Evolutionary conservation across 1,140 invertebrate genomes (phyloP).

Genomic region (Gerris buenoi): DNA sequence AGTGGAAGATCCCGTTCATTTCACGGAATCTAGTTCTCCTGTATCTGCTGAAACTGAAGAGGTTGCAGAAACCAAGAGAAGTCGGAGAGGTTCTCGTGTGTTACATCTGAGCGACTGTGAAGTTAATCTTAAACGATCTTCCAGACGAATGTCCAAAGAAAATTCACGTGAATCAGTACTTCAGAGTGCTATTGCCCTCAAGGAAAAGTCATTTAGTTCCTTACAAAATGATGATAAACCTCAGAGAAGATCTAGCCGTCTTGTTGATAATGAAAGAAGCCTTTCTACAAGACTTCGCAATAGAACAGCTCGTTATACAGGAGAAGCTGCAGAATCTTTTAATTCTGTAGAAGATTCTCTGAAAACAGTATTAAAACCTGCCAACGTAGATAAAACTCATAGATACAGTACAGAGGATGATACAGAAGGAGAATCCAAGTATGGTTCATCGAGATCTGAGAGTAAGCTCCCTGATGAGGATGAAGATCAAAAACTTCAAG

Average conservation of each 20-base stretch:
- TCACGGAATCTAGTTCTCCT: not conserved
- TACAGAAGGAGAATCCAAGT: not conserved
- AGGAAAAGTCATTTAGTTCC: slow-evolving; percentile 27
- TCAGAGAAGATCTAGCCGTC: slow-evolving; percentile 12
- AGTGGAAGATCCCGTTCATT: not conserved
- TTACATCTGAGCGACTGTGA: not conserved
- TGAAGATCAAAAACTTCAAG: not conserved
- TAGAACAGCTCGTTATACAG: not conserved
- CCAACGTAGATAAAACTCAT: not conserved
- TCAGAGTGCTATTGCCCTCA: slow-evolving; percentile 28
- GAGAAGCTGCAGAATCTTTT: not conserved
- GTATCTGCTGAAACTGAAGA: not conserved
- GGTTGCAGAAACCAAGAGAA: slow-evolving; percentile 1
- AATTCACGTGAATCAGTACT: slow-evolving; percentile 24
- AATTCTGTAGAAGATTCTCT: not conserved
- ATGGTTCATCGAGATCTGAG: not conserved
- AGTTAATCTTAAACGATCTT: slow-evolving; percentile 23
- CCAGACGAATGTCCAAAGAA: slow-evolving; percentile 25
- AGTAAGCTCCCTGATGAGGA: not conserved
- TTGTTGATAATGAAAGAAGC: slow-evolving; percentile 11
- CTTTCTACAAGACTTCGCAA: not conserved
- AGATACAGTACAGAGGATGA: not conserved
- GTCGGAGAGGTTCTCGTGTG: not conserved
- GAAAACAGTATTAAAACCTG: not conserved
- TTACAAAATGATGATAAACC: slow-evolving; percentile 16